A percentile compares a stretch with the other conserved stretches of the same genome.
phyloP scores from a whole-genome alignment of 2,113 vertebrate species.

The Xenus cinereus region DNA sequence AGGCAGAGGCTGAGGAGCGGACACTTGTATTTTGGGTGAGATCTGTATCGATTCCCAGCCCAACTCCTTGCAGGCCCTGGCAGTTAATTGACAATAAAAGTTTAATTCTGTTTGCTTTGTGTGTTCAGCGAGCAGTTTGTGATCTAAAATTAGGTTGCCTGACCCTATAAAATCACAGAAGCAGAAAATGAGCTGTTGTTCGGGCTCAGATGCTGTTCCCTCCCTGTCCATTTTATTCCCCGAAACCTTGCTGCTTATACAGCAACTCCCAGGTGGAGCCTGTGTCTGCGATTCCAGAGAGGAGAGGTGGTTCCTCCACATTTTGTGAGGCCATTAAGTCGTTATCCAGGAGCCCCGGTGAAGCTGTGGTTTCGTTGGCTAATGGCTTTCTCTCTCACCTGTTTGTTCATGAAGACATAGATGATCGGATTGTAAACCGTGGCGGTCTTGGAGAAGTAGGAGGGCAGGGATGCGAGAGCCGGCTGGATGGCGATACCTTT shows the following conservation, averaged over 20 bases:
- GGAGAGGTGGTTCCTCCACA: not conserved
- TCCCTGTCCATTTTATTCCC: not conserved
- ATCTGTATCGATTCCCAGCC: not conserved
- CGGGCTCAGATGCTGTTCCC: rapidly evolving
- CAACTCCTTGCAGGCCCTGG: not conserved
- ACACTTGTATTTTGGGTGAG: not conserved
- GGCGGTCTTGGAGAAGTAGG: slow-evolving; percentile 73
- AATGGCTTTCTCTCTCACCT: slow-evolving; percentile 19
- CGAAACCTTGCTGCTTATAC: not conserved
- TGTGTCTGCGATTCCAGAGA: rapidly evolving
- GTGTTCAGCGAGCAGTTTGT: not conserved
- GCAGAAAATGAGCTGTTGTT: not conserved
- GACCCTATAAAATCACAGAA: not conserved
- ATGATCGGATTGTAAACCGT: slow-evolving; percentile 71
- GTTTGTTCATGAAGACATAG: slow-evolving; percentile 75
- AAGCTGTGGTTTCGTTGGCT: not conserved
- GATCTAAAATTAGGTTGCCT: not conserved
- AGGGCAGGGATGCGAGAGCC: slow-evolving; percentile 60
- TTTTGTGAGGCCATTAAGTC: not conserved
- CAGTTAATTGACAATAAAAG: not conserved
- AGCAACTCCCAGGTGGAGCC: rapidly evolving
- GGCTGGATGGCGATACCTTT: slow-evolving; percentile 60
- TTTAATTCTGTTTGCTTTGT: not conserved
- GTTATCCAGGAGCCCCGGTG: not conserved
- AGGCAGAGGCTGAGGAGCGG: not conserved